These are phyloP conservation scores for Leucophenga montana DNA, from an alignment of 2,888 invertebrate species.

Conservation along the genomic window DNA sequence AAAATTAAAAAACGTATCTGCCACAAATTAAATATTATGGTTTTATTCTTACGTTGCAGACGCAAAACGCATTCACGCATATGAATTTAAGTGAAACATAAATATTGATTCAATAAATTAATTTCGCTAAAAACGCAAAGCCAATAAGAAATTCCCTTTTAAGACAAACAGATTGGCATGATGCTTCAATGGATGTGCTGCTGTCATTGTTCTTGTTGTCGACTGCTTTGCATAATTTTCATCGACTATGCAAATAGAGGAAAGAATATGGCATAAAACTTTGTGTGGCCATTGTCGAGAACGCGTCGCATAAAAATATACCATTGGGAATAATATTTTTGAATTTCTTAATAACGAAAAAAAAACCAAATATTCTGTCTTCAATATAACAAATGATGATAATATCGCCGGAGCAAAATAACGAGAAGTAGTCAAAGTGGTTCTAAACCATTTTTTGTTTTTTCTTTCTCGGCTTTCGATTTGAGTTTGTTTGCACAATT, in stretches of 20 bases:
- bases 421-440: no score
- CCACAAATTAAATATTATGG: conserved; percentile 42
- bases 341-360: conserved; percentile 1
- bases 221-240: background rate
- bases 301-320: conserved; percentile 37
- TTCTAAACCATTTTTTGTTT: no score
- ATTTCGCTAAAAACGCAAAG: conserved; percentile 44
- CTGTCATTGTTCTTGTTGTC: background rate
- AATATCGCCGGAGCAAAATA: no score
- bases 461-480: no score
- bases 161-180: background rate
- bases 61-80: conserved; percentile 65
- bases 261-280: no score
- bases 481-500: no score
- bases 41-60: conserved; percentile 8
- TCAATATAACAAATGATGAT: no score
- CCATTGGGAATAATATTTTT: conserved; percentile 60
- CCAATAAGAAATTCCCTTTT: background rate
- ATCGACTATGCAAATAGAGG: conserved; percentile 14
- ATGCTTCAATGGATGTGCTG: background rate
- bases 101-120: conserved; percentile 68
- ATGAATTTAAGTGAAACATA: conserved; percentile 68
- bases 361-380: background rate
- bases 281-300: conserved; percentile 2
- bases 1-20: conserved; percentile 1